phyloP scores from a whole-genome alignment of 2,113 vertebrate species.

The Anhinga rufa region DNA sequence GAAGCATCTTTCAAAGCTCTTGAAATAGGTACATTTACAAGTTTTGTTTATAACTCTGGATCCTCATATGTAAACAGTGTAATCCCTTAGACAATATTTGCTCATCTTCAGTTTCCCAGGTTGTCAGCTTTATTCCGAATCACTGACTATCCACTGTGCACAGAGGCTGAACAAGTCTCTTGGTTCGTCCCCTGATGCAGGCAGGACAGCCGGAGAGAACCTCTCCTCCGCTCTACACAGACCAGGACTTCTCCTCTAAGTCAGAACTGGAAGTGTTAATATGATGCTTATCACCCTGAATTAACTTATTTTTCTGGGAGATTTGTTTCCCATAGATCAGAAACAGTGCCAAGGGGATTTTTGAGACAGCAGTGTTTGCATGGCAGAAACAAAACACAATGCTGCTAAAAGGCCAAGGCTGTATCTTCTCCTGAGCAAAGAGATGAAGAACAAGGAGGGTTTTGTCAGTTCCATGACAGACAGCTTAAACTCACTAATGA shows the following conservation, averaged over 20 bases:
- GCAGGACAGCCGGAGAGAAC: background rate
- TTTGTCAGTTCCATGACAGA: background rate
- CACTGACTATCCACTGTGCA: background rate
- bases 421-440: background rate
- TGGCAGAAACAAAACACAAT: background rate
- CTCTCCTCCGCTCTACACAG: background rate
- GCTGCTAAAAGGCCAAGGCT: background rate
- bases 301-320: background rate
- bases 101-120: background rate
- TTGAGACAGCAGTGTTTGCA: background rate
- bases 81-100: background rate
- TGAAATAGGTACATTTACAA: background rate
- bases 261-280: background rate
- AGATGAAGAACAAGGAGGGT: background rate
- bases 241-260: background rate
- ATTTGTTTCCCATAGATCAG: background rate
- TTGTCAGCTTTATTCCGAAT: background rate
- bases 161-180: background rate
- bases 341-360: background rate
- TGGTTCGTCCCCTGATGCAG: fast-evolving
- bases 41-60: background rate
- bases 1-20: background rate
- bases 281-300: background rate
- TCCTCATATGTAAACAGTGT: background rate
- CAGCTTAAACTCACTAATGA: background rate